Percentiles rank a stretch among this genome's conserved stretches.
Evolutionary conservation across 2,797 vertebrate species (phyloP).

Genomic region (Taeniopygia guttata): DNA sequence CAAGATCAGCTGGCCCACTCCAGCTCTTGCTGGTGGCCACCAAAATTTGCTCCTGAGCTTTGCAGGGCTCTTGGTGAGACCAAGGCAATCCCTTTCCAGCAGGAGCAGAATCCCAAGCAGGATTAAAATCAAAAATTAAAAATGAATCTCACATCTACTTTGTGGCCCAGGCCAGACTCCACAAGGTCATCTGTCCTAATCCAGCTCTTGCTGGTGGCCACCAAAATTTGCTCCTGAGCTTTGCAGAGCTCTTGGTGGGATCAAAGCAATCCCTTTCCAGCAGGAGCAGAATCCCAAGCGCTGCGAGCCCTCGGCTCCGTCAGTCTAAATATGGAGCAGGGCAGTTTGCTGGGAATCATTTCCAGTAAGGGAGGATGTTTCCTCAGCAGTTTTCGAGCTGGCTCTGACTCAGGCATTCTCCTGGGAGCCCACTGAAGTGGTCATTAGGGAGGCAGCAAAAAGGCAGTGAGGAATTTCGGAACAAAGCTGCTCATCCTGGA

Average conservation of each 20-base stretch:
- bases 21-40: not conserved
- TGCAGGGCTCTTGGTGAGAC: not conserved
- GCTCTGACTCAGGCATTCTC: conserved; percentile 78
- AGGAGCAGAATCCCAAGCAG: conserved; percentile 42
- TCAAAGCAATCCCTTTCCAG: conserved; percentile 65
- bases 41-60: not conserved
- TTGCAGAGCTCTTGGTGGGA: not conserved
- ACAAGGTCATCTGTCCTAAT: not conserved
- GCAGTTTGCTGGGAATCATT: conserved; percentile 78
- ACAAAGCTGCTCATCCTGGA: conserved; percentile 71
- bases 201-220: not conserved
- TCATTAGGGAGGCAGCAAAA: conserved; percentile 80
- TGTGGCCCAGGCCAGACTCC: not conserved
- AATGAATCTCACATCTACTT: not conserved
- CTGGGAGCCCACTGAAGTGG: conserved; percentile 76
- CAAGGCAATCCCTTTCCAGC: conserved; percentile 59
- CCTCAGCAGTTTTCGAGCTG: conserved; percentile 79
- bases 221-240: not conserved
- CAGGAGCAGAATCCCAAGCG: conserved; percentile 56
- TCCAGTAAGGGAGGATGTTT: conserved; percentile 85
- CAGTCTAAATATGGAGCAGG: conserved; percentile 75
- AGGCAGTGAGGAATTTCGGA: conserved; percentile 80
- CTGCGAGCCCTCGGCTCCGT: conserved; percentile 54
- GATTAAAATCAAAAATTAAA: not conserved
- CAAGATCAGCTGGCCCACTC: not conserved